A percentile compares a stretch with the other conserved stretches of the same genome.
These are phyloP conservation scores for Argya squamiceps DNA, from an alignment of 2,797 vertebrate species.

Conservation along the genomic window DNA sequence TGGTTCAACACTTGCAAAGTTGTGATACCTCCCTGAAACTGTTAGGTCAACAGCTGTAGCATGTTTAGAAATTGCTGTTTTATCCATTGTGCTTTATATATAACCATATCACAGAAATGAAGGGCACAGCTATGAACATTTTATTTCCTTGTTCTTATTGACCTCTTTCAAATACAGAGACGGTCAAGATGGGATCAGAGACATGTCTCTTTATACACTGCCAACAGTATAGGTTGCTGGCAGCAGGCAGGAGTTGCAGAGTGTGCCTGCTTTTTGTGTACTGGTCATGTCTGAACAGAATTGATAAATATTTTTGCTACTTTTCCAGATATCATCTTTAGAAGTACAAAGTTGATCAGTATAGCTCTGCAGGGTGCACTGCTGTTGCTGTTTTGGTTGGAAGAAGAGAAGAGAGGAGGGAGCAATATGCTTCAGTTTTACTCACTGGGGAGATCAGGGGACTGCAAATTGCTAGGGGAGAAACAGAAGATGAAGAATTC, in stretches of 20 bases:
- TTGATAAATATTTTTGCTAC: neutral
- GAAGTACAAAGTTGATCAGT: neutral
- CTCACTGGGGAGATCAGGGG: neutral
- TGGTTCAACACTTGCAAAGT: neutral
- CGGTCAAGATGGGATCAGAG: neutral
- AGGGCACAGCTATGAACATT: neutral
- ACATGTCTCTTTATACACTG: neutral
- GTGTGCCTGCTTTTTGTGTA: neutral
- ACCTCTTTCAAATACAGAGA: neutral
- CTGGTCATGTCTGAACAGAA: neutral
- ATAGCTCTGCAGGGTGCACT: neutral
- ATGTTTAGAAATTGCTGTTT: neutral
- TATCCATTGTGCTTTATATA: neutral
- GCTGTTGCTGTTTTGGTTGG: neutral
- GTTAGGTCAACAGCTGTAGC: neutral
- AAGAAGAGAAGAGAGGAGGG: neutral
- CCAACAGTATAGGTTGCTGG: neutral
- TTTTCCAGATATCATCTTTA: neutral
- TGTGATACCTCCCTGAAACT: neutral
- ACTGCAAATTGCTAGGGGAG: neutral
- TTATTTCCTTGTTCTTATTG: neutral
- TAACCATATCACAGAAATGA: neutral
- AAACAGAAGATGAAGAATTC: neutral
- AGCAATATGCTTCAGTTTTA: neutral
- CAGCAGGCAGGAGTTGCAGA: neutral